Conservation (phyloP, 2,113 vertebrate species). For the Triplophysa rosa region DNA sequence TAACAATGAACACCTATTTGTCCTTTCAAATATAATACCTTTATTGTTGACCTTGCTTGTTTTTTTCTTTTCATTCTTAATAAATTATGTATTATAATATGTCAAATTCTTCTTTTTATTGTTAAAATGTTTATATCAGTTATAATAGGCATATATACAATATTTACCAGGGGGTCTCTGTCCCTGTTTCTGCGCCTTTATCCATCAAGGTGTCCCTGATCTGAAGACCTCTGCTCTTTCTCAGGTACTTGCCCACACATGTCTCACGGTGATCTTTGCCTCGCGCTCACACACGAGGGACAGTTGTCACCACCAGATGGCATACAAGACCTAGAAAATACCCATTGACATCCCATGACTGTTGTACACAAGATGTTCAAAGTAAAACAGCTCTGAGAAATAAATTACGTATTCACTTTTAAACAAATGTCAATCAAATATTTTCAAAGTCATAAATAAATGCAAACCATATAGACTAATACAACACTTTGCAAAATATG, state of each 20-base stretch:
- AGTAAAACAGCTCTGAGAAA: neutral
- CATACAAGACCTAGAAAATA: neutral
- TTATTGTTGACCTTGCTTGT: too few relatives aligned
- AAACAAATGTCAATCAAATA: neutral
- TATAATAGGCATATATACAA: too few relatives aligned
- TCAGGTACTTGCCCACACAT: neutral
- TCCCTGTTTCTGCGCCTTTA: too few relatives aligned
- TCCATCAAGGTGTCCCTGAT: too few relatives aligned
- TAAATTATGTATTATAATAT: too few relatives aligned
- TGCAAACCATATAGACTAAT: neutral
- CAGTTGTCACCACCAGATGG: conserved; percentile 2
- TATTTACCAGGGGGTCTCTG: too few relatives aligned
- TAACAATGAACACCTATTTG: too few relatives aligned
- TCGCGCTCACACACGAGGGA: neutral
- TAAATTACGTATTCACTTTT: neutral
- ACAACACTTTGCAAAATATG: neutral
- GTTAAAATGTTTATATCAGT: too few relatives aligned
- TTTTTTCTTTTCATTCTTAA: too few relatives aligned
- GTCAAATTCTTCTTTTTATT: too few relatives aligned
- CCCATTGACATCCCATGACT: neutral
- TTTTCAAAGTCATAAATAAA: neutral
- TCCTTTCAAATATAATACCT: too few relatives aligned
- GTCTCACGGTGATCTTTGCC: neutral
- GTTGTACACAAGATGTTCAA: neutral
- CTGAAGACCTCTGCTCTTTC: neutral